Evolutionary conservation across 2,113 vertebrate genomes (phyloP), one percentile per base, ranked within the genome.

Genomic region (Lucifuga dentata): DNA sequence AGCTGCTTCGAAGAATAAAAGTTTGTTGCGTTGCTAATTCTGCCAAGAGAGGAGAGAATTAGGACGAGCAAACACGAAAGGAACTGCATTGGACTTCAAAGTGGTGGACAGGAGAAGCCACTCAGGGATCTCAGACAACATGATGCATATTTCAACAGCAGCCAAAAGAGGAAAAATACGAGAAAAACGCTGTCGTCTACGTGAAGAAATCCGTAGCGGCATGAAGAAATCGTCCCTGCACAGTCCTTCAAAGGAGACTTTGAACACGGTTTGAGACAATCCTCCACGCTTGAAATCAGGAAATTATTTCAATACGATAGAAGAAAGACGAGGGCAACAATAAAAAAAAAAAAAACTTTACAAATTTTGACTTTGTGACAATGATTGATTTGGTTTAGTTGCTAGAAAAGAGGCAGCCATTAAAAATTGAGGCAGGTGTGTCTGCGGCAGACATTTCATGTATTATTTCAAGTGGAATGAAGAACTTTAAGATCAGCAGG

Each of bases 381-480:
- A 45, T 80, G 75, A 89, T 68, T 70, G 76, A 84, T 77, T 77
- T 78, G 51, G 43, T 5, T 24, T 17, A 12, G 35, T 59, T 35
- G 1, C 21, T 11, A 7, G 19, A 51, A 79, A 76, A 80, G 16
- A 56, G 40, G 43, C n/a, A 2, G 33, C 9, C 66, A 81, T 87
- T 57, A 78, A 86, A 87, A 68, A 87, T 80, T 84, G 62, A 88
- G 38, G 70, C 16, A 35, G 52, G 56, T 76, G 53, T 61, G 56
- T 86, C 81, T 74, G 59, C 69, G 50, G 61, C 58, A 71, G 73
- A 68, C 68, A 12, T 73, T 83, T 85, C 68, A 84, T 80, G 63
- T 80, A 78, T 75, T 75, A 83, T 84, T 80, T 86, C 73, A 86
- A 83, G 75, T 77, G 62, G 70, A 86, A 86, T 80, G 21, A 72